Evolutionary conservation across 1,140 invertebrate species (phyloP), one percentile per base, ranked within the genome.

Genomic region (Zaprionus taronus): DNA sequence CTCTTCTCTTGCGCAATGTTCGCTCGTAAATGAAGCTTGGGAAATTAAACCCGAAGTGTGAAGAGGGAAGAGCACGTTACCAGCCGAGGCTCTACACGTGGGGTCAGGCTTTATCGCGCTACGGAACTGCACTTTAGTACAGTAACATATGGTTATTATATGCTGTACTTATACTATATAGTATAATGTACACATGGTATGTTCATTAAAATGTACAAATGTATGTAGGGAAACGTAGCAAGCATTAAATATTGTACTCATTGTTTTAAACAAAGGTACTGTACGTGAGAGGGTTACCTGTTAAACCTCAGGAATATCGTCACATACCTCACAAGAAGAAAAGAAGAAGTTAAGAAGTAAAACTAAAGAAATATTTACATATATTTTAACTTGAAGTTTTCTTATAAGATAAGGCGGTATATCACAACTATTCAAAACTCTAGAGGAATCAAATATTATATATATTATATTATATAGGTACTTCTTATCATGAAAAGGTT

Each of bases 11-110:
- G 73, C 62, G 73, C 73, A 76, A 76, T 60, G 61, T 34, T 34
- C n/a, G 41, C 41, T 51, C 61, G 55, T 71, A 66, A 72, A 76
- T 61, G 36, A 34, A 63, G 71, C 75, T 75, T 74, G 72, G 53
- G 75, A 77, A 74, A 75, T 75, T 61, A 76, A 60, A 60, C 41
- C 55, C 44, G 36, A 60, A 11, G 9, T 34, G 31, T 11, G 31
- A 34, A 34, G 31, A 11, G 9, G 31, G 31, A 3, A 60, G 61
- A 66, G 61, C 61, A 60, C 60, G 55, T 76, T 76, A 17, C 44
- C 36, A 36, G 20, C n/a, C 41, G 31, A 34, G 34, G 5, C 62
- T 47, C 24, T 38, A 20, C 53, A 70, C 34, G 41, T 65, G 49
- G 69, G 61, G 61, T 57, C 26, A n/a, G 26, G 15, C 44, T 57